Evolutionary conservation across 2,888 invertebrate species (phyloP).

Genomic region (Synergus gifuensis): DNA sequence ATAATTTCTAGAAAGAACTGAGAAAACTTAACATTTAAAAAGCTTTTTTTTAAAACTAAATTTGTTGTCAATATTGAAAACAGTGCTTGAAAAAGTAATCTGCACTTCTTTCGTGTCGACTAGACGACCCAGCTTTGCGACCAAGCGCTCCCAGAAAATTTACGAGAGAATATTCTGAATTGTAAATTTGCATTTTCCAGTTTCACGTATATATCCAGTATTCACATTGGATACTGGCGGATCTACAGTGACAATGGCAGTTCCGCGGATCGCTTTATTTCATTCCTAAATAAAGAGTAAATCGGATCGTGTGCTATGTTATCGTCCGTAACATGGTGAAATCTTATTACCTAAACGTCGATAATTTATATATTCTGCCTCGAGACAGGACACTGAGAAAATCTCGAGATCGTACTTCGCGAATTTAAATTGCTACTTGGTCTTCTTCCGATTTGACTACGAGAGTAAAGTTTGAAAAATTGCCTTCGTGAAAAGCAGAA

Average conservation of each 20-base stretch:
- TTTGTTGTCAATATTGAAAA: not conserved
- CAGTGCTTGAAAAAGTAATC: not conserved
- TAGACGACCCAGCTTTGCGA: not conserved
- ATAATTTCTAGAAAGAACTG: too few species aligned
- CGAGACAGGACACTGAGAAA: not conserved
- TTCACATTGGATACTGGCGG: not conserved
- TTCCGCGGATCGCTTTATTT: conserved; percentile 8
- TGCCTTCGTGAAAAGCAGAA: not conserved
- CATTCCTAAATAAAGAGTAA: conserved; percentile 11
- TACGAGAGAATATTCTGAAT: conserved; percentile 32
- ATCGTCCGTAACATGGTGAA: conserved; percentile 7
- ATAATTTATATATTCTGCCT: conserved; percentile 31
- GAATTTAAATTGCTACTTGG: conserved; percentile 32
- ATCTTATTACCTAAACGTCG: conserved; percentile 17
- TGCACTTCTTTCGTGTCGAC: not conserved
- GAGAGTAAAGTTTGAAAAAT: conserved; percentile 11
- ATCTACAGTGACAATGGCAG: not conserved
- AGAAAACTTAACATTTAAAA: too few species aligned
- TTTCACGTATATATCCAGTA: not conserved
- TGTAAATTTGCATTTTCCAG: conserved; percentile 22
- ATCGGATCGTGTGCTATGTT: conserved; percentile 1
- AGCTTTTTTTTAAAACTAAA: too few species aligned
- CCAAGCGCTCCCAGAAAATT: conserved; percentile 1
- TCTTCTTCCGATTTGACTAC: not conserved
- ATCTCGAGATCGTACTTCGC: not conserved